phyloP scores from a whole-genome alignment of 92 coral and sea anemone genomes.

The Porites lobata region DNA sequence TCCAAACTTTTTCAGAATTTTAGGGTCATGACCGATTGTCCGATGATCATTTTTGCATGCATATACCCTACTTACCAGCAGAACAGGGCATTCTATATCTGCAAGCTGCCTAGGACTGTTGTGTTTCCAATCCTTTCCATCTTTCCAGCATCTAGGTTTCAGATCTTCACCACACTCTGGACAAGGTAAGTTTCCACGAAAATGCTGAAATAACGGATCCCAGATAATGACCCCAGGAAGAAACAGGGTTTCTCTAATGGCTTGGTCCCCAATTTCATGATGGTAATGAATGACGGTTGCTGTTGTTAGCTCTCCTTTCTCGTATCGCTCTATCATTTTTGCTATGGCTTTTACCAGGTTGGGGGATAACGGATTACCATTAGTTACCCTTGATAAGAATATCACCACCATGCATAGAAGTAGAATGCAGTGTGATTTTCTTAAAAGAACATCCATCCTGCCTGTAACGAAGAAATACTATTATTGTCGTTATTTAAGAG shows the following conservation, averaged over 20 bases:
- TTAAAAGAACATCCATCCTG: not conserved
- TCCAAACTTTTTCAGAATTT: constrained; percentile 34
- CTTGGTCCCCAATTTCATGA: too few species aligned
- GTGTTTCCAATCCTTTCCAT: constrained; percentile 54
- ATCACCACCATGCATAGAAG: not conserved
- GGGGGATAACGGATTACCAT: constrained; percentile 7
- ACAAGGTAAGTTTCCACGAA: constrained; percentile 41
- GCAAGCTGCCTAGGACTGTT: constrained; percentile 45
- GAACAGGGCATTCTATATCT: constrained; percentile 28
- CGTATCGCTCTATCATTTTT: constrained; percentile 6
- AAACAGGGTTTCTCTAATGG: constrained; percentile 12
- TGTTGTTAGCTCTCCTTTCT: constrained; percentile 21
- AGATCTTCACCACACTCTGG: constrained; percentile 42
- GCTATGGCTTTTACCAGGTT: not conserved
- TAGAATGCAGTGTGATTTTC: not conserved
- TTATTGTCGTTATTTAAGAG: too few species aligned
- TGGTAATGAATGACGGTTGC: not conserved
- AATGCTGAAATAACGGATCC: constrained; percentile 46
- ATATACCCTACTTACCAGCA: constrained; percentile 50
- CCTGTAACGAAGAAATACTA: too few species aligned
- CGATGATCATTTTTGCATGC: constrained; percentile 41
- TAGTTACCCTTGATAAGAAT: not conserved
- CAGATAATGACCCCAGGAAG: constrained; percentile 48
- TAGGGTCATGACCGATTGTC: constrained; percentile 39
- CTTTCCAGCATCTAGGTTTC: constrained; percentile 54